A percentile compares a stretch with the other conserved stretches of the same genome.
phyloP scores from a whole-genome alignment of 2,113 vertebrate genomes.

The Seriola rivoliana region DNA sequence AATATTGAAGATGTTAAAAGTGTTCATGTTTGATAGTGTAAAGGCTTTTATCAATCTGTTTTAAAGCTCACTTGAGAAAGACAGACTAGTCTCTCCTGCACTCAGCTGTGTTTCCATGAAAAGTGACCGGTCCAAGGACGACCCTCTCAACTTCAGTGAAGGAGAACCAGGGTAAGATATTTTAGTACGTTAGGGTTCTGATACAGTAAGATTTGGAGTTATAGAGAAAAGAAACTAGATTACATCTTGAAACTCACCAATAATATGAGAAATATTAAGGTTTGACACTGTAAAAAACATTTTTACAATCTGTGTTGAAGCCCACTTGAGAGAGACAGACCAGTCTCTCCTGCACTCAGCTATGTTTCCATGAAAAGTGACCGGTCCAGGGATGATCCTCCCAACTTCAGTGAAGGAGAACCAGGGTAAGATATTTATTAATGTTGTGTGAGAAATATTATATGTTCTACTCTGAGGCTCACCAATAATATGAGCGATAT shows the following conservation, averaged over 20 bases:
- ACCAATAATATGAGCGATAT: background rate
- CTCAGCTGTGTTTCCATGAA: background rate
- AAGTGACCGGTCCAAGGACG: background rate
- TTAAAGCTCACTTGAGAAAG: rapidly evolving
- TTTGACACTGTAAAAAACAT: background rate
- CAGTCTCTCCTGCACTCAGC: background rate
- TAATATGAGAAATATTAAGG: too few relatives aligned
- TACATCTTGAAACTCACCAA: too few relatives aligned
- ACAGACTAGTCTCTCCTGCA: background rate
- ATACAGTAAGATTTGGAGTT: background rate
- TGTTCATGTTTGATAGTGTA: background rate
- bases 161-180: background rate
- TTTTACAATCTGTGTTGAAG: background rate
- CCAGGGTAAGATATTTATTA: background rate
- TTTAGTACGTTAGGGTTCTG: background rate
- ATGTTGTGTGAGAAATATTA: too few relatives aligned
- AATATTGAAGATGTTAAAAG: too few relatives aligned
- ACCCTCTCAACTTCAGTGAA: rapidly evolving
- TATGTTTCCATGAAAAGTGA: conserved; percentile 1
- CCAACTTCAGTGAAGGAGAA: background rate
- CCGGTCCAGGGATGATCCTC: background rate
- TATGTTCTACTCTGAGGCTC: too few relatives aligned
- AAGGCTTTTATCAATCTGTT: background rate
- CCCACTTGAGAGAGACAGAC: background rate
- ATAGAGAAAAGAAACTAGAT: background rate